Evolutionary conservation across 2,113 vertebrate species (phyloP), one percentile per base, ranked within the genome.

Genomic region (Protomyctophum bolini): DNA sequence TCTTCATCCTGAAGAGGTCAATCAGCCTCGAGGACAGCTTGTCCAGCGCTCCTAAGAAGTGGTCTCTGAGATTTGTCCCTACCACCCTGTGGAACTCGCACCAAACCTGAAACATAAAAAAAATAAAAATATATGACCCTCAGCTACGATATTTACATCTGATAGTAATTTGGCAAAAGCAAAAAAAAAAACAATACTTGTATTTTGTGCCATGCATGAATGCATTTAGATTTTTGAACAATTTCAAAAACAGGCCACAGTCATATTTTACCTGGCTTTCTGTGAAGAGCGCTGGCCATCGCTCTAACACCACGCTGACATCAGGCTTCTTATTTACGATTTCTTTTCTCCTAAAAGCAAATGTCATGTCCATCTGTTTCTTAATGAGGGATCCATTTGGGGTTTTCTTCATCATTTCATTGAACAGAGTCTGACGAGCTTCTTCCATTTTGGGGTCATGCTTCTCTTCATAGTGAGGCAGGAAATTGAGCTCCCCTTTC

Each of bases 401-500:
- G 8, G 72, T 80, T 55, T 3, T 58, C 64, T 78, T 80, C 29
- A 57, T 82, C 63, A 80, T 73, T 62, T 78, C 71, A 33, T 51
- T 57, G 4, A 73, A 75, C 14, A 86, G 4, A 1, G 60, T 6
- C 49, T 83, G 49, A 28, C 14, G 10, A 57, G 29, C 61, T 15
- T 0, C 14, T 69, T 78, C 69, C 2, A 73, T 58, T 52, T 15
- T 67, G 2, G 41, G 5, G 45, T 56, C 67, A 79, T 76, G 49
- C 12, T 76, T 60, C 6, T 79, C 73, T 72, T 68, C 64, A 79
- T 60, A 50, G 6, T 86, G 15, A 15, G 73, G 76, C 10, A 84
- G 7, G 64, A 65, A 64, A 49, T 77, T 67, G 6, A 79, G 55
- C 79, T 86, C 67, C 12, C 67, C 63, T 73, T 77, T 83, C 55